Base-by-base conservation (phyloP, 2,113 vertebrate species). In the Corydoras maculifer region DNA sequence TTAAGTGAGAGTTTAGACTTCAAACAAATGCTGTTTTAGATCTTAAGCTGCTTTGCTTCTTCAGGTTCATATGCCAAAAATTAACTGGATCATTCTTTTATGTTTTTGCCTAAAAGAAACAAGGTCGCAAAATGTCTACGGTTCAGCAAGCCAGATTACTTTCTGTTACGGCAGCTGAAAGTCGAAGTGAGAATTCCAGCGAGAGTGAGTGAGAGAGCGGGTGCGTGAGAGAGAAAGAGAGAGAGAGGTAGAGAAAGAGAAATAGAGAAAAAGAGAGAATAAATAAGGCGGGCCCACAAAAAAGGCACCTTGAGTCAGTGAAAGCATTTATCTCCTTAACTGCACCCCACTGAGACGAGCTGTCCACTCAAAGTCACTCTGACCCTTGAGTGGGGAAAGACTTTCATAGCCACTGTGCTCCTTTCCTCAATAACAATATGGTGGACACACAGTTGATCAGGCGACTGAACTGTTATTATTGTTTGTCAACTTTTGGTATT, bases 291-390 rank as follows among this genome's bases (percentile, higher is more conserved):
- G 18, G 18, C 18, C 18, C 18, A 67, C 29, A 65, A 67, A 62
- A 70, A 73, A 61, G 30, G 49, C 64, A 61, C 72, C 54, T 74
- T 60, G 58, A 51, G 65, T 58, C 59, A 60, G 63, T 59, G 48
- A 60, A 66, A 59, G 30, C 29, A 65, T 62, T 59, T 68, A 54
- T 74, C 58, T 68, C 57, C 59, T 62, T 55, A 73, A 48, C 65
- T 67, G 32, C 31, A 62, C 53, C 72, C 64, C 72, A 61, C 72
- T 51, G 72, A 62, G 72, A 73, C 12, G 18, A 74, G 31, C 48
- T 74, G 72, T 68, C 72, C 65, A 62, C 49, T 57, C 50, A 74
- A 68, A 74, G 72, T 74, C 72, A 74, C 64, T 73, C 58, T 62
- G 64, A 67, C 57, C 62, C 49, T 67, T 60, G 31, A 55, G 62